A percentile compares a stretch with the other conserved stretches of the same genome.
Conservation (phyloP, 2,888 invertebrate genomes). For the Polyommatus iphigenia region DNA sequence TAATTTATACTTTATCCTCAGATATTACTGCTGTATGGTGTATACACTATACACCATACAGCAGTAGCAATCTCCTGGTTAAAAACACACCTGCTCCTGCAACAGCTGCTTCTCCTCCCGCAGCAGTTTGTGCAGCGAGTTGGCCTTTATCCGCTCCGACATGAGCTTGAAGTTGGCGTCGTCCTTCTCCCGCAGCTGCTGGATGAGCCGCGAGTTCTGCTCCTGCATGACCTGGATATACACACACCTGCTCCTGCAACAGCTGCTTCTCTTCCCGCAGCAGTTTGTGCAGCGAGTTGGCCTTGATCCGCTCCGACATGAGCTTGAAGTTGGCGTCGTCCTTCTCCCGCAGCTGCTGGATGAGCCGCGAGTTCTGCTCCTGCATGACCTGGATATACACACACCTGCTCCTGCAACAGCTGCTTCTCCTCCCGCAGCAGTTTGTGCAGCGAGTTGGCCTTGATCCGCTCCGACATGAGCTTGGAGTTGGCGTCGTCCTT, state of each 20-base stretch:
- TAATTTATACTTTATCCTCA: no score
- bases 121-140: conserved; percentile 95
- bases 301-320: conserved; percentile 97
- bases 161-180: conserved; percentile 99
- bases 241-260: conserved; percentile 89
- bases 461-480: conserved; percentile 97
- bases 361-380: conserved; percentile 96
- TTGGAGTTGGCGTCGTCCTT: conserved; percentile 99
- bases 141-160: conserved; percentile 97
- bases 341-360: conserved; percentile 97
- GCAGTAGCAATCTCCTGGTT: conserved; percentile 82
- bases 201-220: conserved; percentile 96
- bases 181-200: conserved; percentile 97
- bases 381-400: conserved; percentile 94
- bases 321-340: conserved; percentile 99
- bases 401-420: conserved; percentile 92
- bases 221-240: conserved; percentile 98
- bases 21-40: no score
- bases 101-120: conserved; percentile 96
- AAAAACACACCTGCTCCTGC: conserved; percentile 87
- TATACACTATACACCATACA: no score
- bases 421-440: conserved; percentile 96
- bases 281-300: conserved; percentile 96
- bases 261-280: conserved; percentile 97
- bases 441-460: conserved; percentile 97